Percentiles rank a stretch among this genome's conserved stretches.
Conservation (phyloP, 2,888 invertebrate species). For the Chloroclystis v-ata region DNA sequence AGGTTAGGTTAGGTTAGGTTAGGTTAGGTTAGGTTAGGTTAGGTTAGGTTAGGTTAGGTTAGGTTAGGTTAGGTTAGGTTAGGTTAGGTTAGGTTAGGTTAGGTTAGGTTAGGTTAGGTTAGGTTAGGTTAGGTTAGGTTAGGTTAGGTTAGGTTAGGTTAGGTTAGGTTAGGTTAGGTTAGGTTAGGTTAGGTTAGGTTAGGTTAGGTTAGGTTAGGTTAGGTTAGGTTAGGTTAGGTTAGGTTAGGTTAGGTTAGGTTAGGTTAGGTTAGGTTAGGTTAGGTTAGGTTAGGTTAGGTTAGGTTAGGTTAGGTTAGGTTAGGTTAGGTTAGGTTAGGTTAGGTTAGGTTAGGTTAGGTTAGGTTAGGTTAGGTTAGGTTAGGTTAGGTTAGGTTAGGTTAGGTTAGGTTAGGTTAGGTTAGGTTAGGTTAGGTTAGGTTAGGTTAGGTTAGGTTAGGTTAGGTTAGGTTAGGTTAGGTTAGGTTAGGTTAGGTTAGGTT, state of each 20-base stretch:
- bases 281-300: conserved; percentile 19
- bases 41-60: conserved; percentile 16
- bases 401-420: conserved; percentile 26
- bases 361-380: conserved; percentile 21
- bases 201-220: conserved; percentile 11
- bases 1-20: conserved; percentile 18
- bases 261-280: conserved; percentile 17
- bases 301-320: conserved; percentile 22
- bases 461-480: conserved; percentile 24
- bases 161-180: conserved; percentile 19
- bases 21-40: conserved; percentile 7
- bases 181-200: conserved; percentile 16
- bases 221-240: conserved; percentile 20
- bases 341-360: conserved; percentile 19
- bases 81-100: conserved; percentile 7
- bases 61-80: conserved; percentile 11
- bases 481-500: conserved; percentile 23
- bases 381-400: conserved; percentile 28
- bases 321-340: conserved; percentile 23
- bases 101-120: conserved; percentile 13
- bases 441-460: conserved; percentile 27
- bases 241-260: conserved; percentile 1
- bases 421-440: conserved; percentile 26
- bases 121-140: conserved; percentile 19
- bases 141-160: conserved; percentile 11